Conservation (phyloP, 2,113 vertebrate species). For the Jaculus jaculus region DNA sequence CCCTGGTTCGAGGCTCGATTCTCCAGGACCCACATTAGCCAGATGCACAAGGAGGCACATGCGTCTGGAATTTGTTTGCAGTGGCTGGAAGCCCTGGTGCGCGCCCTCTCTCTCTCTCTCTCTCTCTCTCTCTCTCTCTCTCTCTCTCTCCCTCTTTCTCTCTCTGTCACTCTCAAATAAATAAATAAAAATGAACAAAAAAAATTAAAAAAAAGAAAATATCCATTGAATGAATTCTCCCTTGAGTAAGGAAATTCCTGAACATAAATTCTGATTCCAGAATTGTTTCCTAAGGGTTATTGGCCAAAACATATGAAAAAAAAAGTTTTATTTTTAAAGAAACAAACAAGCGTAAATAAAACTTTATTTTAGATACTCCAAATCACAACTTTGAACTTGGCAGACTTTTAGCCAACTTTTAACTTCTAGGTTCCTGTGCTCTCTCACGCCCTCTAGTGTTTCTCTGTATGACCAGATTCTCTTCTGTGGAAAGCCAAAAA, state of each 20-base stretch:
- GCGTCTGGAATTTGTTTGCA: too few species aligned
- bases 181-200: too few species aligned
- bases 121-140: too few species aligned
- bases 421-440: not conserved
- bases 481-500: not conserved
- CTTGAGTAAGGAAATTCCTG: not conserved
- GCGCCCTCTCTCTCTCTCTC: too few species aligned
- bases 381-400: not conserved
- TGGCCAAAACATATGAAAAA: not conserved
- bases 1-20: too few species aligned
- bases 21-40: too few species aligned
- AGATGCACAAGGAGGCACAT: too few species aligned
- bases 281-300: not conserved
- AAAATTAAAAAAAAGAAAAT: not conserved
- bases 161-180: too few species aligned
- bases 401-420: not conserved
- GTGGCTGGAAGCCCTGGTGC: too few species aligned
- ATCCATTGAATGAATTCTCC: not conserved
- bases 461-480: not conserved
- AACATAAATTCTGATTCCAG: conserved; percentile 4
- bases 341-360: not conserved
- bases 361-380: not conserved
- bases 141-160: too few species aligned
- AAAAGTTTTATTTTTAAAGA: not conserved
- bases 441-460: not conserved